Base-by-base conservation (phyloP, 2,797 vertebrate species). In the Notolepis coatsorum region DNA sequence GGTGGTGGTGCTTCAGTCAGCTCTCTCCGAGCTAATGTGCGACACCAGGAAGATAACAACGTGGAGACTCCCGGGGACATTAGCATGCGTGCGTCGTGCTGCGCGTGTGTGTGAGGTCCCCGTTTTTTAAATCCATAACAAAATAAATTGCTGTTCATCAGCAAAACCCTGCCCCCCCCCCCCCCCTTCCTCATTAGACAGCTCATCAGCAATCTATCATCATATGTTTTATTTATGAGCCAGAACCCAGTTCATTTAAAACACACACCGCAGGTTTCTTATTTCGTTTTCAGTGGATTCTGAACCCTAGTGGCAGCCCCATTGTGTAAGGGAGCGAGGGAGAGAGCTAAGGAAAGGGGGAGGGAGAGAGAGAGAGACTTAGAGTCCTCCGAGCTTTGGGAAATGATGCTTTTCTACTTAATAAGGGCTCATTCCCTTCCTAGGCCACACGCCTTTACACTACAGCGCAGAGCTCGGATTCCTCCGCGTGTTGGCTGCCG, bases 201-300 rank as follows among this genome's bases (percentile, higher is more conserved):
- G 81, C 86, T 92, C 85, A 91, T 93, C 87, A 89, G 87, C 80
- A 82, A 86, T 87, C 82, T 82, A 80, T 91, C 76, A 83, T 75
- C 67, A 66, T 75, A 85, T 91, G 81, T 81, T 73, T 90, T 85
- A 90, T 92, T 90, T 81, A 90, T 89, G 70, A 85, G 79, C 51
- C 51, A 27, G 52, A 61, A 43, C 67, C 51, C 68, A 15, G 43
- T 77, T 86, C 46, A 54, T 76, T 87, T 51, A 56, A 65, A 80
- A 80, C 65, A 81, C 42, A 68, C 55, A 67, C 73, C 43, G 33
- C 59, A 48, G 54, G 65, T 88, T 84, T 65, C 67, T 75, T 79
- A 68, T 81, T 82, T 75, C 65, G 65, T 46, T 68, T 71, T 81
- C 52, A 13, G 48, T 53, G 54, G 55, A 30, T 68, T 68, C 66